These are phyloP conservation scores for Macrotis lagotis DNA, from an alignment of 2,113 vertebrate genomes.

Conservation along the genomic window DNA sequence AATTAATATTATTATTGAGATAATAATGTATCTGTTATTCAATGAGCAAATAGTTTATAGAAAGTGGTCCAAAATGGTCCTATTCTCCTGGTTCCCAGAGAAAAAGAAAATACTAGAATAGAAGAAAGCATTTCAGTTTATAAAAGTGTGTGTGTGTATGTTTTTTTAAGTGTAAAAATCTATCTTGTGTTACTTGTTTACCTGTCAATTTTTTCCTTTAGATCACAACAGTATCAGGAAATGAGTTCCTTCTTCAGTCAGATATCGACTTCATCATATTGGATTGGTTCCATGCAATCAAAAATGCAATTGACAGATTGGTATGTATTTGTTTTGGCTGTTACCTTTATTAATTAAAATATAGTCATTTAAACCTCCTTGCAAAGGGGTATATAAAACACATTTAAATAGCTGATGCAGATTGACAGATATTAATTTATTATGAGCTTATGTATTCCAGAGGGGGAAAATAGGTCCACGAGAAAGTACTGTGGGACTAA, in stretches of 20 bases:
- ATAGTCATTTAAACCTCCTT: conserved; percentile 80
- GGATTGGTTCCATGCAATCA: conserved; percentile 92
- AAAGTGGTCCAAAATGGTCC: conserved; percentile 76
- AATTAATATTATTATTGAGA: conserved; percentile 77
- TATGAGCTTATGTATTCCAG: conserved; percentile 50
- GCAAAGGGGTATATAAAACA: conserved; percentile 65
- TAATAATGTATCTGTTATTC: conserved; percentile 82
- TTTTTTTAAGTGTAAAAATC: conserved; percentile 48
- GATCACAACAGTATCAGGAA: conserved; percentile 90
- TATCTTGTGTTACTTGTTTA: conserved; percentile 67
- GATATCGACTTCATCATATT: conserved; percentile 89
- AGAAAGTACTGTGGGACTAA: conserved; percentile 77
- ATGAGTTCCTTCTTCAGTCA: conserved; percentile 91
- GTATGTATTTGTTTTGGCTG: conserved; percentile 88
- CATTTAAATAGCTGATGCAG: conserved; percentile 41
- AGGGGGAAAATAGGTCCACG: conserved; percentile 67
- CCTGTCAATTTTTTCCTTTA: conserved; percentile 77
- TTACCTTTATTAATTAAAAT: conserved; percentile 86
- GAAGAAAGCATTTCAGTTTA: conserved; percentile 48
- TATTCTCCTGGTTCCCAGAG: conserved; percentile 60
- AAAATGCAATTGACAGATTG: conserved; percentile 90
- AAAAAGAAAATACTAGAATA: conserved; percentile 69
- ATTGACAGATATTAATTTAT: conserved; percentile 45
- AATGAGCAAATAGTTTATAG: conserved; percentile 78
- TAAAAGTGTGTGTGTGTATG: conserved; percentile 34